These are phyloP conservation scores for Triplophysa yarkandensis DNA, from an alignment of 2,797 vertebrate species.

Conservation along the genomic window DNA sequence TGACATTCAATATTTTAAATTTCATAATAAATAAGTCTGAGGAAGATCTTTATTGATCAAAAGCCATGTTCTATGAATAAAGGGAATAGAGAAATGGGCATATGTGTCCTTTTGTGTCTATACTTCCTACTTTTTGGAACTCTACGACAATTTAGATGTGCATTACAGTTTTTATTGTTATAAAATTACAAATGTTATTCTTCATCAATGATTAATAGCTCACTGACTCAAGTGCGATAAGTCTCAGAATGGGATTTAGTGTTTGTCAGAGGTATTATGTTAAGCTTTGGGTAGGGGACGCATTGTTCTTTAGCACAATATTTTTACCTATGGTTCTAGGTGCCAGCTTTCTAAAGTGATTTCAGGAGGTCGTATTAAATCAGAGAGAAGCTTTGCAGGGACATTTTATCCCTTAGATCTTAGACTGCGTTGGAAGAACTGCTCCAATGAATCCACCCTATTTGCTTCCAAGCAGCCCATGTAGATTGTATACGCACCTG, in stretches of 20 bases:
- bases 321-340: constrained; percentile 48
- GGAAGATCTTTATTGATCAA: too few species aligned
- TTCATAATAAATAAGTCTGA: too few species aligned
- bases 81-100: too few species aligned
- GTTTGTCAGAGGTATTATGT: constrained; percentile 30
- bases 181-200: background rate
- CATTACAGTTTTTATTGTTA: background rate
- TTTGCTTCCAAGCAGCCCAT: constrained; percentile 27
- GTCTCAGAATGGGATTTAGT: background rate
- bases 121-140: too few species aligned
- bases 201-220: background rate
- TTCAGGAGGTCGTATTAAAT: constrained; percentile 73
- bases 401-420: constrained; percentile 62
- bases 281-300: constrained; percentile 22
- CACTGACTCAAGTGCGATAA: background rate
- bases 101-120: too few species aligned
- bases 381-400: constrained; percentile 66
- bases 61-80: too few species aligned
- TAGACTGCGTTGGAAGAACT: constrained; percentile 63
- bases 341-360: constrained; percentile 58
- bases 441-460: constrained; percentile 61
- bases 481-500: background rate
- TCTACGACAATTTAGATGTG: too few species aligned
- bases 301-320: constrained; percentile 43
- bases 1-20: too few species aligned